Conservation (phyloP, 2,888 invertebrate species). For the Torymus auratus region DNA sequence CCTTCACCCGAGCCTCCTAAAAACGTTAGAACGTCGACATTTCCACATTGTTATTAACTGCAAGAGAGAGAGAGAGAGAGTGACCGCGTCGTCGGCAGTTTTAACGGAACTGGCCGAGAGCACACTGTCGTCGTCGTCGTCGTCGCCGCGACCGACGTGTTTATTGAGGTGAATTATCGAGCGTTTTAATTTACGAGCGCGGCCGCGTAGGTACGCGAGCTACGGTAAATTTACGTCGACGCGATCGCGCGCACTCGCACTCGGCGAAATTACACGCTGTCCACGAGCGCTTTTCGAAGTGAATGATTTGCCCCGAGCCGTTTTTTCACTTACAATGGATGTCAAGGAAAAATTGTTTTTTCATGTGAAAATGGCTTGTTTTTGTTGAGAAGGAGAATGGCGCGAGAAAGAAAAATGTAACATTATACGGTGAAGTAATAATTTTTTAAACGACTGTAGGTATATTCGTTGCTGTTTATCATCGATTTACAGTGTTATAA, state of each 20-base stretch:
- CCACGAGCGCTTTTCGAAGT: constrained; percentile 17
- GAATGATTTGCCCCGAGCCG: constrained; percentile 15
- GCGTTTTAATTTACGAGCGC: constrained; percentile 51
- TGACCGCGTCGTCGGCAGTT: neutral
- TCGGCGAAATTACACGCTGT: constrained; percentile 53
- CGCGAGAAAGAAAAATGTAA: too few relatives aligned
- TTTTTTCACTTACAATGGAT: neutral
- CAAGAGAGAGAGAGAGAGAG: too few relatives aligned
- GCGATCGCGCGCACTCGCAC: constrained; percentile 3
- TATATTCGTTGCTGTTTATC: too few relatives aligned
- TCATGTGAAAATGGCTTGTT: neutral
- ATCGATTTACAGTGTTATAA: too few relatives aligned
- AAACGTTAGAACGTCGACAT: too few relatives aligned
- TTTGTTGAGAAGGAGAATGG: neutral
- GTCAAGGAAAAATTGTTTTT: neutral
- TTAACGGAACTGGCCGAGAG: neutral
- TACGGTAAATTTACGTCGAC: constrained; percentile 39
- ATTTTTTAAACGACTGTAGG: too few relatives aligned
- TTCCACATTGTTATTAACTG: too few relatives aligned
- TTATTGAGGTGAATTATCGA: constrained; percentile 53
- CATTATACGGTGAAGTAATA: too few relatives aligned
- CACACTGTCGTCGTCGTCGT: constrained; percentile 18
- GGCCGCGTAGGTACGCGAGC: constrained; percentile 13
- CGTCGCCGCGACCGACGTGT: constrained; percentile 20
- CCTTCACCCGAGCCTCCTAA: too few relatives aligned